Evolutionary conservation across 2,888 invertebrate species (phyloP), one percentile per base, ranked within the genome.

Genomic region (Ganaspis brasiliensis): DNA sequence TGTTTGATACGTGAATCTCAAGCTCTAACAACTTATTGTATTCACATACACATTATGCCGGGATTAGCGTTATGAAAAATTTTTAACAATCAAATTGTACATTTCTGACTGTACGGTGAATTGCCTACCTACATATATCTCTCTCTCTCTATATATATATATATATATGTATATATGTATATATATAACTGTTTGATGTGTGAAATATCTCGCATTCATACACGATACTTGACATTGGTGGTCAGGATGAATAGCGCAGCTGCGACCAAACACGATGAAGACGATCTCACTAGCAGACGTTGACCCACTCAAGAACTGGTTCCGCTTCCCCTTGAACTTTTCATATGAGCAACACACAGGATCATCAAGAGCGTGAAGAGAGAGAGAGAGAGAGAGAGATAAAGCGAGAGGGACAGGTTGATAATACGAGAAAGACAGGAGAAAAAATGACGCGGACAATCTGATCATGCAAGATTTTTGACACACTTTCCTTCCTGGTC

Each of bases 241-340:
- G 24, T 67, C 67, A 45, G 21, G 45, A 67, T 67, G n/a, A 67
- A 67, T 67, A 67, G 67, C 67, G 24, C 24, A 67, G 24, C 67
- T 67, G n/a, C 52, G 21, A 72, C n/a, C 55, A 55, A 35, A 72
- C 78, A 77, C 61, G 79, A 76, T 78, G 84, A 84, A 84, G 84
- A 83, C 83, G 81, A 84, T 84, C 81, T 80, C 83, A 84, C 83
- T 78, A 77, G 81, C 82, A 87, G 88, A 88, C 88, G 89, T 89
- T 91, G 91, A 91, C 91, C 91, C 89, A 91, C 91, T 91, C 86
- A 86, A 85, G 78, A 91, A 90, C 90, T 89, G 90, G 91, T 91
- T 91, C 87, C 89, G 87, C 88, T 90, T 90, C 89, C 87, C 89
- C 88, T 88, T 86, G 86, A 85, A 81, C 86, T 78, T 81, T 82